A percentile compares a stretch with the other conserved stretches of the same genome.
Evolutionary conservation across 2,797 vertebrate species (phyloP).

Genomic region (Lerista edwardsae): DNA sequence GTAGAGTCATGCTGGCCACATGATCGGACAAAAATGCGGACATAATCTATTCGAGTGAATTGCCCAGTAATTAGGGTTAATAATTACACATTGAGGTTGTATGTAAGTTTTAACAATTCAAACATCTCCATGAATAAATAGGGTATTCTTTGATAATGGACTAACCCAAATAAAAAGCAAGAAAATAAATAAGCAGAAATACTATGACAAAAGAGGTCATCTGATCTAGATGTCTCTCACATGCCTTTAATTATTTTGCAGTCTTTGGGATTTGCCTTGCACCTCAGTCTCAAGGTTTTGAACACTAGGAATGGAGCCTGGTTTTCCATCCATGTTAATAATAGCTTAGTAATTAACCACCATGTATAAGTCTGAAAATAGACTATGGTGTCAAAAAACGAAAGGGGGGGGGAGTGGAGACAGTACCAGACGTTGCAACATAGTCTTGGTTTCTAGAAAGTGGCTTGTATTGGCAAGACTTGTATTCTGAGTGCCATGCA

Average conservation of each 20-base stretch:
- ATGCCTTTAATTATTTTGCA: background rate
- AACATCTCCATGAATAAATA: background rate
- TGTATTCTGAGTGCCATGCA: conserved; percentile 35
- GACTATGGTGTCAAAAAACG: background rate
- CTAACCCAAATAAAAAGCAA: background rate
- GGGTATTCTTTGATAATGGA: background rate
- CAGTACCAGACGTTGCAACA: accelerated
- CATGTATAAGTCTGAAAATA: background rate
- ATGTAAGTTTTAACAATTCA: background rate
- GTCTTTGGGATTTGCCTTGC: background rate
- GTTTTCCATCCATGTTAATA: background rate
- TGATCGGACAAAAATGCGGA: no score
- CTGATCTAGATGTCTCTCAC: background rate
- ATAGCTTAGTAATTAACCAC: no score
- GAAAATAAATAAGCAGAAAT: background rate
- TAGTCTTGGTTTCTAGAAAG: background rate
- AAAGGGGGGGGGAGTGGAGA: conserved; percentile 4
- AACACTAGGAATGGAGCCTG: background rate
- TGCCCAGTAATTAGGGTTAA: background rate
- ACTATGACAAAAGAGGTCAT: background rate
- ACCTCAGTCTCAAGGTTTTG: background rate
- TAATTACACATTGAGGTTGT: background rate
- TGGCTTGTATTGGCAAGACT: conserved; percentile 11
- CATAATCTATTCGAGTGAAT: background rate
- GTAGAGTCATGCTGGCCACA: no score